Percentiles rank a stretch among this genome's conserved stretches.
Conservation (phyloP, 2,888 invertebrate genomes). For the Drosophila quinaria region DNA sequence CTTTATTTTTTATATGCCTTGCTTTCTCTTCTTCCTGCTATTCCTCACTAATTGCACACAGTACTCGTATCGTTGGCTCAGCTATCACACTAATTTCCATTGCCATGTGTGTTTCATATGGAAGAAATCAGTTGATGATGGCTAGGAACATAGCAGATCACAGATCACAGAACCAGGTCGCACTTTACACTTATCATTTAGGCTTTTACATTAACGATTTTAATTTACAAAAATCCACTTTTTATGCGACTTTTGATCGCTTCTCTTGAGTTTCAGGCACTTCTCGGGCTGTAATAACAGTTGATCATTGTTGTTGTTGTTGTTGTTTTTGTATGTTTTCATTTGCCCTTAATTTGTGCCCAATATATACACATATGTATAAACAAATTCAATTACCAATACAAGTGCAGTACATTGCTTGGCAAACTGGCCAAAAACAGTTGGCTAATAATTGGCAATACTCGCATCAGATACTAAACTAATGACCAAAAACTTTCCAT, state of each 20-base stretch:
- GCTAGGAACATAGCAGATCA: conserved; percentile 43
- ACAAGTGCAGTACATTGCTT: conserved; percentile 3
- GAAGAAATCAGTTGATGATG: conserved; percentile 28
- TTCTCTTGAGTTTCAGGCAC: conserved; percentile 54
- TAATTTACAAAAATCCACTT: conserved; percentile 9
- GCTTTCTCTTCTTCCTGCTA: not conserved
- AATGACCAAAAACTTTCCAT: conserved; percentile 14
- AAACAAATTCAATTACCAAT: conserved; percentile 26
- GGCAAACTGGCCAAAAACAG: conserved; percentile 17
- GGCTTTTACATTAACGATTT: conserved; percentile 5
- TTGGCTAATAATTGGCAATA: conserved; percentile 20
- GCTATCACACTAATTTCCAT: conserved; percentile 66
- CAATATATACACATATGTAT: not conserved
- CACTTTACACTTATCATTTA: conserved; percentile 23
- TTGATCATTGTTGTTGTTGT: conserved; percentile 9
- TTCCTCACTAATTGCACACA: conserved; percentile 48
- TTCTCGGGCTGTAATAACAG: conserved; percentile 54
- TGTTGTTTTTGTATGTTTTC: conserved; percentile 10
- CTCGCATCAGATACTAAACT: conserved; percentile 7
- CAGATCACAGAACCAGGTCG: conserved; percentile 30
- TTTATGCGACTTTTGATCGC: conserved; percentile 3
- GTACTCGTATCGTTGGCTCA: conserved; percentile 35
- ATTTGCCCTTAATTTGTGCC: conserved; percentile 2
- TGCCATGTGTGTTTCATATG: conserved; percentile 55
- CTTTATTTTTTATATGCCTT: not conserved